Base-by-base conservation (phyloP, 2,888 invertebrate genomes). In the Macaria notata region DNA sequence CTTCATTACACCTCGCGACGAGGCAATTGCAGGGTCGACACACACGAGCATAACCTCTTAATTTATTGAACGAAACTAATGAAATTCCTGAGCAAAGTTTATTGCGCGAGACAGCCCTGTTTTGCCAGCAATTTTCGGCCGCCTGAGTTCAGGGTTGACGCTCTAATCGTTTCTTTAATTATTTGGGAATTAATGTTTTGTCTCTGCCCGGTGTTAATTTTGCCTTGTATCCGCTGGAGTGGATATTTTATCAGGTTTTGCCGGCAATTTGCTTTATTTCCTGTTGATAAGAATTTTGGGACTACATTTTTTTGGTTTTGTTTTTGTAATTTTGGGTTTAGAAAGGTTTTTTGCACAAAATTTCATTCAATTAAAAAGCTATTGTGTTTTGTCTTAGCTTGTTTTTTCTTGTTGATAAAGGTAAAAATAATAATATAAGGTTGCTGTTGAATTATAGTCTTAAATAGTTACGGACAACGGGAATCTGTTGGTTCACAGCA, bases 61-160 rank as follows among this genome's bases (percentile, higher is more conserved):
- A 91, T 90, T 91, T 91, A 91, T 91, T 89, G 89, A 87, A 91
- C 84, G 82, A 88, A 91, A 89, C 88, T 91, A 91, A 90, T 91
- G 90, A 91, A 91, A 91, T 91, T 91, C 91, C 88, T 78, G 75
- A 75, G 83, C 83, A 81, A 84, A 90, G 80, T 90, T 91, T 90
- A 91, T 88, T 86, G 86, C 88, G 71, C 69, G 85, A 83, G 88
- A 84, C 90, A 87, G 76, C 88, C 89, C 86, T 88, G 84, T 84
- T 84, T 82, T 71, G 81, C 83, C 81, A 83, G 83, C 86, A 87
- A 88, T 85, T 88, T 89, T 86, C 81, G 84, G 80, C 78, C 76
- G 63, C 69, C 63, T 62, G 63, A 67, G 62, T 60, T 68, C 69
- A 75, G 78, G 76, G 78, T 74, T 74, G 73, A 74, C 75, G 74